Evolutionary conservation across 2,113 vertebrate species (phyloP), one percentile per base, ranked within the genome.

Genomic region (Illadopsis cleaveri): DNA sequence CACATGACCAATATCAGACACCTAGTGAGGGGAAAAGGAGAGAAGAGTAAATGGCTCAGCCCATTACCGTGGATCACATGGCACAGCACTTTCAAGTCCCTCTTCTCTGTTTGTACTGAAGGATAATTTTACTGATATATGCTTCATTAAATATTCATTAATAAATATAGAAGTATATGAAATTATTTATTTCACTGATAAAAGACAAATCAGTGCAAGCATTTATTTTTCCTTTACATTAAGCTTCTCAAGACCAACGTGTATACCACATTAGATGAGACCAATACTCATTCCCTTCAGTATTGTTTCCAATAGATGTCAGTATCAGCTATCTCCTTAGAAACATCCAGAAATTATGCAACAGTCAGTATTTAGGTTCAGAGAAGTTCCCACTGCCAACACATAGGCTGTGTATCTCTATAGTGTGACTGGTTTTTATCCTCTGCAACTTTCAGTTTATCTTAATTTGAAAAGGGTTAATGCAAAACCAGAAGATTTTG

Each of bases 181-280:
- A 84, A 60, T 81, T 45, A 24, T 57, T 73, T 81, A 61, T 60
- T 77, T 83, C 45, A 89, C 6, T 53, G 51, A 33, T 28, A 83
- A 72, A 62, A 79, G 18, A 37, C 22, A 83, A 94, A 90, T 28
- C 40, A 45, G 8, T 48, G 19, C 4, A 85, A 28, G 1, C 1
- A 16, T 40, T 7, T 51, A 10, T 28, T 51, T 83, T 85, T 86
- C 57, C n/a, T 73, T 91, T 86, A 35, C 22, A 7, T 72, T 90
- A 64, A 86, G 14, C 3, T 72, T 79, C 50, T 76, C 37, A 60
- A 54, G 42, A 75, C 8, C 27, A 60, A 42, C 0, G 1, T 51
- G 22, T 4, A 1, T 24, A 44, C 22, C 11, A n/a, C 2, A 0
- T 9, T 44, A 40, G 10, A 50, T 48, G 23, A 66, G 18, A 81